phyloP scores from a whole-genome alignment of 23 tunicate species.

The Styela clava region DNA sequence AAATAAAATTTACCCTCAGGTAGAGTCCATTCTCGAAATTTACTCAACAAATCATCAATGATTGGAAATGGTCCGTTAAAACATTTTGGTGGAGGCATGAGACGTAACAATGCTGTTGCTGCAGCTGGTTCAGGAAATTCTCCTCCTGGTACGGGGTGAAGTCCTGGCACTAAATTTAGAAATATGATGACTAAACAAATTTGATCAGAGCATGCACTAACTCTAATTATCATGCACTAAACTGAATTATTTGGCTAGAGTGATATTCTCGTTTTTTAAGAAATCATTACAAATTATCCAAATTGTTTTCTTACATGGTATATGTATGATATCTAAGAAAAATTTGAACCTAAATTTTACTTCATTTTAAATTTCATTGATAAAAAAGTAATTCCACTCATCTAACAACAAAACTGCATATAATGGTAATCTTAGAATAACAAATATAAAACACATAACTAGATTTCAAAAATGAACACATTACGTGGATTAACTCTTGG shows the following conservation, averaged over 20 bases:
- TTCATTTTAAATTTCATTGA: no score
- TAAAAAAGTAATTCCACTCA: no score
- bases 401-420: no score
- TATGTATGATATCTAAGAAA: no score
- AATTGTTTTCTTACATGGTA: no score
- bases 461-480: no score
- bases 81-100: constrained; percentile 82
- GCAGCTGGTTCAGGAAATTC: constrained; percentile 87
- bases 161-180: constrained; percentile 68
- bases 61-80: constrained; percentile 84
- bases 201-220: background rate
- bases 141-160: constrained; percentile 91
- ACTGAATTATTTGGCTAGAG: no score
- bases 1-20: constrained; percentile 9
- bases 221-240: background rate
- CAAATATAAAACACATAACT: no score
- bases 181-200: background rate
- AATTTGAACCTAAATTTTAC: no score
- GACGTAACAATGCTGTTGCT: constrained; percentile 44
- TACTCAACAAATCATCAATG: constrained; percentile 73
- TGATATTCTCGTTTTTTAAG: no score
- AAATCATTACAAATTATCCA: background rate
- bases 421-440: no score
- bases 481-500: constrained; percentile 83
- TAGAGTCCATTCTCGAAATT: constrained; percentile 21